Evolutionary conservation across 2,797 vertebrate genomes (phyloP).

Genomic region (Heliangelus exortis): DNA sequence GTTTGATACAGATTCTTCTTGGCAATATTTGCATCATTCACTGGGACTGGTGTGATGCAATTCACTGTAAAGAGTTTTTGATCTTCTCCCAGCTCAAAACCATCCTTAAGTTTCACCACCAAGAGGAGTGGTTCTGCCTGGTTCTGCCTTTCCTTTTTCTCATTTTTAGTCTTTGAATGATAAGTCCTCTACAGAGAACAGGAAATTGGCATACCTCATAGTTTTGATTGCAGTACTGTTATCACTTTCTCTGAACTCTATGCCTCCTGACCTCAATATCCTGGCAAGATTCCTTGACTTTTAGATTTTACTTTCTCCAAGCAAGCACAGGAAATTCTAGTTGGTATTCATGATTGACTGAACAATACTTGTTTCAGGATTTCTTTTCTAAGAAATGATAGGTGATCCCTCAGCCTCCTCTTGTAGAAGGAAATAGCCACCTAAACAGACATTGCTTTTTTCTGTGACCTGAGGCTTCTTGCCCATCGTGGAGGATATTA

Average conservation of each 20-base stretch:
- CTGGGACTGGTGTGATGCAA: neutral
- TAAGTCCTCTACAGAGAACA: neutral
- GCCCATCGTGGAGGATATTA: neutral
- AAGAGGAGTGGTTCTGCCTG: neutral
- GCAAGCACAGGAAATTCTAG: neutral
- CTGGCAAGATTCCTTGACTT: neutral
- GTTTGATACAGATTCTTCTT: neutral
- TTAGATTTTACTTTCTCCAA: neutral
- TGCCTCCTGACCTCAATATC: neutral
- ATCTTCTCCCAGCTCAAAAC: neutral
- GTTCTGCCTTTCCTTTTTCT: neutral
- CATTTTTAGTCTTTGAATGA: neutral
- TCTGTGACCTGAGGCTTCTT: neutral
- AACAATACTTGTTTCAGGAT: neutral
- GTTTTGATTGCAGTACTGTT: neutral
- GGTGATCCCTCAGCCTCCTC: neutral
- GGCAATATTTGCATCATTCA: neutral
- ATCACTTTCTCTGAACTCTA: neutral
- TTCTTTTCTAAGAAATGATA: neutral
- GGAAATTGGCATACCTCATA: neutral
- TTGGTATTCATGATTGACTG: neutral
- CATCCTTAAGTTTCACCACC: neutral
- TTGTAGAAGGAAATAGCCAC: neutral
- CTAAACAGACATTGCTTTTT: neutral
- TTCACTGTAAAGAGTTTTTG: neutral